Percentiles rank a stretch among this genome's conserved stretches.
These are phyloP conservation scores for Galaxias olidus DNA, from an alignment of 2,797 vertebrate genomes.

Conservation along the genomic window DNA sequence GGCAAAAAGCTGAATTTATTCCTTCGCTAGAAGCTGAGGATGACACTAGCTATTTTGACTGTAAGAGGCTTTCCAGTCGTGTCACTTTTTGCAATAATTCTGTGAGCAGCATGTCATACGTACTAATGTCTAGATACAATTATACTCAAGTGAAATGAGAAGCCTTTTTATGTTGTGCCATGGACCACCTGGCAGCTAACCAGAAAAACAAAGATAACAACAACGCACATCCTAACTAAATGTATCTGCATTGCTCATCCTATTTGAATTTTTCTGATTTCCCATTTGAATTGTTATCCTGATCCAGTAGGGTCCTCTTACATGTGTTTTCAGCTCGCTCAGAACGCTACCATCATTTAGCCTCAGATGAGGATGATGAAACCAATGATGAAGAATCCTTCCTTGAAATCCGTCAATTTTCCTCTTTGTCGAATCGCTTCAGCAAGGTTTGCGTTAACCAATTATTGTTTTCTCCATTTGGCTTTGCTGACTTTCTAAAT, in stretches of 20 bases:
- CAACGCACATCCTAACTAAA: too few relatives aligned
- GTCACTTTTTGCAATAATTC: too few relatives aligned
- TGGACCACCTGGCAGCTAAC: too few relatives aligned
- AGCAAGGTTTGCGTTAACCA: slow-evolving; percentile 83
- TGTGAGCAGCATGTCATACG: too few relatives aligned
- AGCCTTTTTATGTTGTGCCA: too few relatives aligned
- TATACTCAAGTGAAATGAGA: too few relatives aligned
- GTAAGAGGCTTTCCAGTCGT: slow-evolving; percentile 67
- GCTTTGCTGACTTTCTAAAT: too few relatives aligned
- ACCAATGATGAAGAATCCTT: slow-evolving; percentile 94
- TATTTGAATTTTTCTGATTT: not conserved
- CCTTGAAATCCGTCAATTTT: slow-evolving; percentile 91
- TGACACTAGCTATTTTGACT: slow-evolving; percentile 98
- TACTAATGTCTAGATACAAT: too few relatives aligned
- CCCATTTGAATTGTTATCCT: not conserved
- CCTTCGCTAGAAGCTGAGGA: slow-evolving; percentile 95
- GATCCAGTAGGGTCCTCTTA: not conserved
- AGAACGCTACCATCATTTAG: slow-evolving; percentile 91
- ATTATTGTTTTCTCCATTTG: too few relatives aligned
- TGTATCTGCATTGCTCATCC: not conserved
- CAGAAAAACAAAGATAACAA: too few relatives aligned
- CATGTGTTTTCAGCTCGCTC: slow-evolving; percentile 81
- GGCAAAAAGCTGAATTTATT: slow-evolving; percentile 96
- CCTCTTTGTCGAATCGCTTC: slow-evolving; percentile 97
- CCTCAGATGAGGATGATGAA: slow-evolving; percentile 90